A percentile compares a stretch with the other conserved stretches of the same genome.
Conservation (phyloP, 2,797 vertebrate genomes). For the Alca torda region DNA sequence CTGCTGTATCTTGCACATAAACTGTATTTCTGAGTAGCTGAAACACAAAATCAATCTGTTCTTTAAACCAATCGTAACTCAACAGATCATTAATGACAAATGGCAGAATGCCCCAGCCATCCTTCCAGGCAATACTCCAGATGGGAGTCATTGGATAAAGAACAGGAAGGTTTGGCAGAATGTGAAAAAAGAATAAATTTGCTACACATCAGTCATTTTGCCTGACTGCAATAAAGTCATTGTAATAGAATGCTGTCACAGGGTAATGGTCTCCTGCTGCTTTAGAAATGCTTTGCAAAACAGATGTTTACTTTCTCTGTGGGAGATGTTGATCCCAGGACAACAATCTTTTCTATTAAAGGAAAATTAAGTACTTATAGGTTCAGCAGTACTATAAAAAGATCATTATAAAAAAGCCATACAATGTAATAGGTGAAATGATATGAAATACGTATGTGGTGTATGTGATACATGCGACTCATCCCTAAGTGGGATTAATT, state of each 20-base stretch:
- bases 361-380: conserved; percentile 33
- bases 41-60: conserved; percentile 11
- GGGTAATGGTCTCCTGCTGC: conserved; percentile 48
- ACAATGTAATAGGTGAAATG: not conserved
- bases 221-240: conserved; percentile 62
- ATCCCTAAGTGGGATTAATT: not conserved
- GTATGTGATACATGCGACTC: not conserved
- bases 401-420: not conserved
- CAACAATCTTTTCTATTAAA: conserved; percentile 42
- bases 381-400: not conserved
- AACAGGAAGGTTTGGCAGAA: conserved; percentile 49
- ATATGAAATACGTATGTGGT: not conserved
- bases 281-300: conserved; percentile 58
- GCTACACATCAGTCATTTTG: conserved; percentile 57
- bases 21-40: not conserved
- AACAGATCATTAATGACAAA: conserved; percentile 44
- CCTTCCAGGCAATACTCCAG: conserved; percentile 51
- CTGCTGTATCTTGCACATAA: not conserved
- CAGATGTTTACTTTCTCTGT: conserved; percentile 66
- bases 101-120: conserved; percentile 14
- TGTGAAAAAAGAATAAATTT: conserved; percentile 25
- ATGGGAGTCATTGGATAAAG: conserved; percentile 50
- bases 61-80: conserved; percentile 14
- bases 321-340: conserved; percentile 5
- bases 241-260: conserved; percentile 59